A percentile compares a stretch with the other conserved stretches of the same genome.
phyloP scores from a whole-genome alignment of 2,113 vertebrate genomes.

The Heliornis fulica region DNA sequence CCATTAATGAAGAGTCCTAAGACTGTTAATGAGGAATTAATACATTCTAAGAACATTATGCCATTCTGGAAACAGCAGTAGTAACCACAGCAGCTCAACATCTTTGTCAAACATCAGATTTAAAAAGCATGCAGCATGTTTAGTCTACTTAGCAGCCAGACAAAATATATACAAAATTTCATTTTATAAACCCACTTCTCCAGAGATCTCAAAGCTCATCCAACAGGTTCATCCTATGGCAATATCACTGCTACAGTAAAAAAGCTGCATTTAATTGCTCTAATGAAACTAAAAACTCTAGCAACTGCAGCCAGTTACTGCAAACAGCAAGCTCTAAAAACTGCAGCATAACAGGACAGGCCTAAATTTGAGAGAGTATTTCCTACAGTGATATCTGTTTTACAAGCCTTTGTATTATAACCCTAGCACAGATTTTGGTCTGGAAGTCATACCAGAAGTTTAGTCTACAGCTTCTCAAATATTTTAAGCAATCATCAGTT shows the following conservation, averaged over 20 bases:
- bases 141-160: slow-evolving; percentile 32
- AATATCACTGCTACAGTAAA: neutral
- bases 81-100: neutral
- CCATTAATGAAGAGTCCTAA: neutral
- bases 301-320: neutral
- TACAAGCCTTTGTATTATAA: neutral
- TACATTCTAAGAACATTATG: neutral
- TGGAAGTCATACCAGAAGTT: neutral
- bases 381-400: neutral
- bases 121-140: slow-evolving; percentile 27
- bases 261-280: neutral
- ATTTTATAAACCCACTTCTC: neutral
- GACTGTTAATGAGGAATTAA: neutral
- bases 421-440: neutral
- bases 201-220: neutral
- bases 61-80: neutral
- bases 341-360: neutral
- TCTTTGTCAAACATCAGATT: slow-evolving; percentile 18
- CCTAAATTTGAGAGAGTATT: neutral
- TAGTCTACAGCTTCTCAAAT: neutral
- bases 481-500: neutral
- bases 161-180: slow-evolving; percentile 34
- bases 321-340: neutral
- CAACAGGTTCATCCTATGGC: neutral
- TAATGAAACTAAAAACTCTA: no score